A percentile compares a stretch with the other conserved stretches of the same genome.
phyloP scores from a whole-genome alignment of 2,888 invertebrate species.

The Lypha dubia region DNA sequence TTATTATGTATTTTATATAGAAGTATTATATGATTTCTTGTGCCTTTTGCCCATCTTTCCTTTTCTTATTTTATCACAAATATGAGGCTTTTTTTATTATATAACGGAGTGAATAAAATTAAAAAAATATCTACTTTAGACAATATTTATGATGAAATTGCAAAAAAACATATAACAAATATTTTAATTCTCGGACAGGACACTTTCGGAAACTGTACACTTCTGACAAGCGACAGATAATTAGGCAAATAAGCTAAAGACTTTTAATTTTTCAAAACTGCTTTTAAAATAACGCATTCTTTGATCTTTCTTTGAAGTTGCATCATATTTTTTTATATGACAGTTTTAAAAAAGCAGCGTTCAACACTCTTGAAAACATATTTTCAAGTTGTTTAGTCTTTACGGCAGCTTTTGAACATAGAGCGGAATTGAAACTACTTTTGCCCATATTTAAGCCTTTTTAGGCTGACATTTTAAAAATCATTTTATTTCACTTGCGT shows the following conservation, averaged over 20 bases:
- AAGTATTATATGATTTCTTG: constrained; percentile 55
- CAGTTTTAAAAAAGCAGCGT: too few species aligned
- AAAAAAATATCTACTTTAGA: constrained; percentile 53
- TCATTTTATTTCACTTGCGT: too few species aligned
- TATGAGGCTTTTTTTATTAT: constrained; percentile 38
- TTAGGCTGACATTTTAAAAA: too few species aligned
- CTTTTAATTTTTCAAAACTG: not conserved
- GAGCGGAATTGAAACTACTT: too few species aligned
- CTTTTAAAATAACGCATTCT: too few species aligned
- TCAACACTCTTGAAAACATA: too few species aligned
- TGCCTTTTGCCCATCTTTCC: constrained; percentile 21
- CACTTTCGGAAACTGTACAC: not conserved
- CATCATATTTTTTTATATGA: too few species aligned
- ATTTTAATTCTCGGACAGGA: constrained; percentile 9
- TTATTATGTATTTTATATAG: constrained; percentile 66
- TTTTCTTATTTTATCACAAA: constrained; percentile 48
- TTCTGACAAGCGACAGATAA: not conserved
- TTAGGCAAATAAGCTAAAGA: not conserved
- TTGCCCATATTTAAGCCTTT: too few species aligned
- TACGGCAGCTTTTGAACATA: too few species aligned
- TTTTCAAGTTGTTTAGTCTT: too few species aligned
- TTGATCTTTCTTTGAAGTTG: too few species aligned
- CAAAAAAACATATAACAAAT: not conserved
- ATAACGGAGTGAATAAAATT: constrained; percentile 38
- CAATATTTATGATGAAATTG: constrained; percentile 9